Conservation (phyloP, 2,797 vertebrate species). For the Sus cebifrons region DNA sequence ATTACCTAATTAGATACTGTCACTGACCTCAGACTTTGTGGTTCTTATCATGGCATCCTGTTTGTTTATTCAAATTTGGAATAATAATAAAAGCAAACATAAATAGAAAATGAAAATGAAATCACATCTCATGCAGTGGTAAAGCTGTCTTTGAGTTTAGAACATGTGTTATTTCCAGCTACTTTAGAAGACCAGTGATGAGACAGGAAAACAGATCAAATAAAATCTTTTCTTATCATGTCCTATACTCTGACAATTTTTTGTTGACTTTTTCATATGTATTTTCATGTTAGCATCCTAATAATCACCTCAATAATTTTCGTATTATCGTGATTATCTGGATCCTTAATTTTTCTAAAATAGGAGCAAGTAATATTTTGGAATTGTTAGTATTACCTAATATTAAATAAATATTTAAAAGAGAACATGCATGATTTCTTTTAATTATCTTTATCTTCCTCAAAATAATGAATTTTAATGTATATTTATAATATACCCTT, state of each 20-base stretch:
- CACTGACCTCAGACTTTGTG: background rate
- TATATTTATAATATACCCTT: background rate
- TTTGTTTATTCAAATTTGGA: background rate
- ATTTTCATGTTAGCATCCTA: no score
- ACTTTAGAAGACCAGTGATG: background rate
- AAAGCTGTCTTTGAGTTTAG: background rate
- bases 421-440: background rate
- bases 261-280: background rate
- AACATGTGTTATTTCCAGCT: background rate
- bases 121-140: background rate
- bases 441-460: slow-evolving; percentile 32
- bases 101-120: background rate
- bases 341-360: background rate
- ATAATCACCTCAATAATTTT: background rate
- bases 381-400: background rate
- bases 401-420: background rate
- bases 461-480: background rate
- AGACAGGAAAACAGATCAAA: background rate
- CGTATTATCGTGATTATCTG: background rate
- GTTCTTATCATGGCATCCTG: background rate
- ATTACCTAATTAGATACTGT: background rate
- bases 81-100: slow-evolving; percentile 2
- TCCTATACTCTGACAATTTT: background rate
- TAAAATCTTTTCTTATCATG: background rate
- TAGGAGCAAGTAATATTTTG: background rate